Base-by-base conservation (phyloP, 35 echinoderm and acorn worm species). In the Ophiothrix spiculata region DNA sequence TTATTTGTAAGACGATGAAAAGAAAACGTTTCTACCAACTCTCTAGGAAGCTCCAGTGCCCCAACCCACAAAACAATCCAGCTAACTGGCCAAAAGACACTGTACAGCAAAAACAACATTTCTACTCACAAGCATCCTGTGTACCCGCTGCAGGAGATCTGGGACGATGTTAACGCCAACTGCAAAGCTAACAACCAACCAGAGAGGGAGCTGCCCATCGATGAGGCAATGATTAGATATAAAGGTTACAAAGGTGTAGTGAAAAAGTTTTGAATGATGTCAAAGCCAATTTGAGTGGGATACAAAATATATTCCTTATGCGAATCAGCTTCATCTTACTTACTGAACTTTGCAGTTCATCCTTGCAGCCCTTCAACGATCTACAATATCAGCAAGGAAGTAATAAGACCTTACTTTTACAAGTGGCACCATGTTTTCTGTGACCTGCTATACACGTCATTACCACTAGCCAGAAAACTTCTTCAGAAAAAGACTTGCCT, bases 201-300 rank as follows among this genome's bases (percentile, higher is more conserved):
- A 12, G n/a, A 29, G 13, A 28, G 6, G 8, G 29, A 76, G 8
- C 74, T 76, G 8, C 10, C 74, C 74, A 8, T 76, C 34, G 74
- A 76, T 28, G 74, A 76, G 29, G 74, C 74, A 29, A 76, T 35
- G n/a, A 76, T 76, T 76, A 6, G 28, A 6, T 76, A 76, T 28
- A 76, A 35, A 76, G 74, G 74, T 76, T 76, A 12, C 74, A 76
- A 76, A 35, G 74, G n/a, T 28, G 29, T 12, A 12, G 74, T 76
- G 12, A 76, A 35, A 29, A 76, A 76, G 74, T 76, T 28, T 35
- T 76, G 8, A 8, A 76, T 28, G 74, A 8, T 35, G 29, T 6
- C 34, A 10, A 76, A 76, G 29, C 74, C 74, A 6, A 76, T 76
- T 28, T 10, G 74, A 35, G 74, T 76, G 28, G 74, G 74, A 8